Percentiles rank a stretch among this genome's conserved stretches.
Conservation (phyloP, 2,797 vertebrate species). For the Acanthornis magna region DNA sequence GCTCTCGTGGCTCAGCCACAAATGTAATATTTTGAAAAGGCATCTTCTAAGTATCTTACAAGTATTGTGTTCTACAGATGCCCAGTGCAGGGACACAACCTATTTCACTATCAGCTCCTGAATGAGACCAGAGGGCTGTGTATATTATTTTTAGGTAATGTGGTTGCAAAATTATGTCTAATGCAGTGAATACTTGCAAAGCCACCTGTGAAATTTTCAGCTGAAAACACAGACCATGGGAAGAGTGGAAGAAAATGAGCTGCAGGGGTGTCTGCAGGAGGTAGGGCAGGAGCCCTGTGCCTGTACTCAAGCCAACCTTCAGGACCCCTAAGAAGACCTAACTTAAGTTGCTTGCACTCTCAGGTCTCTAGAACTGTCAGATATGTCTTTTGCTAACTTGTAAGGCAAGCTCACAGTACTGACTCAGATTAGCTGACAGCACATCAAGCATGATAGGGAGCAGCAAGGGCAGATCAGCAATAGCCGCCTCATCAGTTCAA, state of each 20-base stretch:
- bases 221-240: not conserved
- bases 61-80: not conserved
- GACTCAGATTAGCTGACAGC: not conserved
- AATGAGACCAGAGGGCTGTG: not conserved
- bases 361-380: not conserved
- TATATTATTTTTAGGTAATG: not conserved
- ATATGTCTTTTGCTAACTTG: not conserved
- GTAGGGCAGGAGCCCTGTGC: not conserved
- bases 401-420: not conserved
- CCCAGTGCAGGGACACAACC: not conserved
- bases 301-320: not conserved
- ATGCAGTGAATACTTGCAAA: not conserved
- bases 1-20: not conserved
- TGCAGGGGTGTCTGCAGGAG: not conserved
- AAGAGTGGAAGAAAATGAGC: not conserved
- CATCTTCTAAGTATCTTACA: not conserved
- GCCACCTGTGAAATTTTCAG: not conserved
- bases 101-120: not conserved
- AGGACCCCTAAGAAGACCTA: not conserved
- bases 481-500: not conserved
- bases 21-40: not conserved
- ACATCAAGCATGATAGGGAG: fast-evolving
- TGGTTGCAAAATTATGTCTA: not conserved
- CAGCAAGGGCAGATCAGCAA: not conserved
- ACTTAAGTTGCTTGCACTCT: not conserved